Evolutionary conservation across 2,113 vertebrate genomes (phyloP).

Genomic region (Myiopsitta monachus): DNA sequence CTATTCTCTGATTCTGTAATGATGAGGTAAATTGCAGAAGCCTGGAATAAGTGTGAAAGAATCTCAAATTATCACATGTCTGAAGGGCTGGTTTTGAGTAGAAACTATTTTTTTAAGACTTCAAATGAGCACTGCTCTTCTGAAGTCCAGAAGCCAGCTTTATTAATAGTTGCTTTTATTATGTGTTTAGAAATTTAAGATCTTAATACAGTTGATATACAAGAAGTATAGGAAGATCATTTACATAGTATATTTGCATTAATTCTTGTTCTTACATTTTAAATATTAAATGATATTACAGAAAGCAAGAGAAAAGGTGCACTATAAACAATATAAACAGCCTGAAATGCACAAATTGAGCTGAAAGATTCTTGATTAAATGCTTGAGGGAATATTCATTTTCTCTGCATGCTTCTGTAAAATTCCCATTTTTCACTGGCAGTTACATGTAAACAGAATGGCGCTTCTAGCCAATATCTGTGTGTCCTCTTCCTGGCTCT

Average conservation of each 20-base stretch:
- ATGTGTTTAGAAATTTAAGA: not conserved
- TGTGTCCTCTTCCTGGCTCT: not conserved
- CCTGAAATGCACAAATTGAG: not conserved
- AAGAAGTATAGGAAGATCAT: not conserved
- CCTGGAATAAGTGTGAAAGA: not conserved
- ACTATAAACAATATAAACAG: not conserved
- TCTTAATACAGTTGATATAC: not conserved
- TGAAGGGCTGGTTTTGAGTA: not conserved
- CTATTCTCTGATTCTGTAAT: not conserved
- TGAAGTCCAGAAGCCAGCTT: not conserved
- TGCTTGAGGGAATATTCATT: slow-evolving; percentile 1
- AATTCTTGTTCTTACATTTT: not conserved
- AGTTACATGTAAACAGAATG: not conserved
- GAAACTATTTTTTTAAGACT: not conserved
- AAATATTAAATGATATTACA: not conserved
- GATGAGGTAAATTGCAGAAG: not conserved
- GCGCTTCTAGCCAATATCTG: not conserved
- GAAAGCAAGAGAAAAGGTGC: not conserved
- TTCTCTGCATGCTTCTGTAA: slow-evolving; percentile 3
- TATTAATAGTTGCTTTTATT: not conserved
- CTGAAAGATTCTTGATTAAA: slow-evolving; percentile 7
- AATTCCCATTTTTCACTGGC: slow-evolving; percentile 1
- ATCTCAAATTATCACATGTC: not conserved
- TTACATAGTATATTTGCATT: not conserved
- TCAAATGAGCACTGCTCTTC: not conserved